Evolutionary conservation across 1,140 invertebrate species (phyloP).

Genomic region (Drosophila prosaltans): DNA sequence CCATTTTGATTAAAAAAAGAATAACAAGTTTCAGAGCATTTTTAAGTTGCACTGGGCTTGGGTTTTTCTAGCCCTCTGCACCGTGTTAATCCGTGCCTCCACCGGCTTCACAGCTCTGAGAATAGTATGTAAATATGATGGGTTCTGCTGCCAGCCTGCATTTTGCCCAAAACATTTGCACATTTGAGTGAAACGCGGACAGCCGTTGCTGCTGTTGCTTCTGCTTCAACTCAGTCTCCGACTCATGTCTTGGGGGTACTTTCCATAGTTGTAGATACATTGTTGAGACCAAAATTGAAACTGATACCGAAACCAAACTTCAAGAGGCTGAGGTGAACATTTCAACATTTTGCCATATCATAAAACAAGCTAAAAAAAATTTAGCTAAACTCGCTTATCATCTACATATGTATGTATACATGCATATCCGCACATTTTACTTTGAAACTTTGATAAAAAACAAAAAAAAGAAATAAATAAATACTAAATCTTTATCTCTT

Average conservation of each 20-base stretch:
- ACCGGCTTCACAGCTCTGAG: background rate
- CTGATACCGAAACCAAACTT: background rate
- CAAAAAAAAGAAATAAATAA: background rate
- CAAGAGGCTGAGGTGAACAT: slow-evolving; percentile 20
- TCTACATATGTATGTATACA: too few relatives aligned
- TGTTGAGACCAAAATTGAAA: background rate
- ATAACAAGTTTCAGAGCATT: background rate
- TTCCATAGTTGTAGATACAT: background rate
- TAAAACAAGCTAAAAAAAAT: slow-evolving; percentile 36
- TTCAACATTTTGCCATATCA: slow-evolving; percentile 60
- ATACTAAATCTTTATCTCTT: slow-evolving; percentile 56
- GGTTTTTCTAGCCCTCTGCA: background rate
- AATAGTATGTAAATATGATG: slow-evolving; percentile 53
- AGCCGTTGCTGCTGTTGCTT: slow-evolving; percentile 35
- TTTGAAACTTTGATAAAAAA: background rate
- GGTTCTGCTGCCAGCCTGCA: slow-evolving; percentile 1
- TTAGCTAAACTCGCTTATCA: background rate
- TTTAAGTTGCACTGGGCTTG: background rate
- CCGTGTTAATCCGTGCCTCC: background rate
- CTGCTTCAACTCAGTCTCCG: slow-evolving; percentile 15
- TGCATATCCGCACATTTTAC: background rate
- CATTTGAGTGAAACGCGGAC: slow-evolving; percentile 40
- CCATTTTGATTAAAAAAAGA: too few relatives aligned
- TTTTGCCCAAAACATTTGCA: slow-evolving; percentile 52
- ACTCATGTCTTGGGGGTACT: slow-evolving; percentile 1